Conservation (phyloP, 2,888 invertebrate species). For the Lepidochitona cinerea region DNA sequence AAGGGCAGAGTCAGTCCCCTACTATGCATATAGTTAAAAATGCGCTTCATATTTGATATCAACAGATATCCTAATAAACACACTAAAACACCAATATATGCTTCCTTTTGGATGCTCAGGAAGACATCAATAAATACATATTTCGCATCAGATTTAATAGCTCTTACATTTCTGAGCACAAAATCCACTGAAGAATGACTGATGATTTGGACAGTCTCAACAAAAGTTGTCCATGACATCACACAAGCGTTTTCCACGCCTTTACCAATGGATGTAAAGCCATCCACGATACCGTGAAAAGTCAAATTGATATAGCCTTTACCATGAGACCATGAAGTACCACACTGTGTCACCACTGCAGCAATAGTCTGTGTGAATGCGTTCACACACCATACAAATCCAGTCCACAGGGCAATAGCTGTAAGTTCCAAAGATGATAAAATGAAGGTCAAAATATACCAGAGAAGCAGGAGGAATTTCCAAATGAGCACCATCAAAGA, state of each 20-base stretch:
- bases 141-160: neutral
- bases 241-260: neutral
- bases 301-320: slow-evolving; percentile 10
- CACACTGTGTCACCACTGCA: slow-evolving; percentile 25
- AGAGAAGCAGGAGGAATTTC: slow-evolving; percentile 24
- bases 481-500: slow-evolving; percentile 24
- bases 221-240: neutral
- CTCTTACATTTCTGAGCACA: neutral
- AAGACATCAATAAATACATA: slow-evolving; percentile 32
- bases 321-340: slow-evolving; percentile 18
- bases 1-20: slow-evolving; percentile 46
- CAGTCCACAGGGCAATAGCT: slow-evolving; percentile 24
- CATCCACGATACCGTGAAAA: slow-evolving; percentile 5
- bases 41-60: slow-evolving; percentile 22
- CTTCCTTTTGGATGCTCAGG: slow-evolving; percentile 44
- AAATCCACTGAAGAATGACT: neutral
- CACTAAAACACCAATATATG: slow-evolving; percentile 50
- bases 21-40: slow-evolving; percentile 31
- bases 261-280: slow-evolving; percentile 16
- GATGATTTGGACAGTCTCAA: neutral
- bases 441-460: slow-evolving; percentile 22
- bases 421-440: slow-evolving; percentile 28
- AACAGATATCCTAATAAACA: slow-evolving; percentile 30
- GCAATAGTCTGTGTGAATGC: slow-evolving; percentile 22
- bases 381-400: slow-evolving; percentile 21